Base-by-base conservation (phyloP, 2,888 invertebrate species). In the Pyrrhia umbra region DNA sequence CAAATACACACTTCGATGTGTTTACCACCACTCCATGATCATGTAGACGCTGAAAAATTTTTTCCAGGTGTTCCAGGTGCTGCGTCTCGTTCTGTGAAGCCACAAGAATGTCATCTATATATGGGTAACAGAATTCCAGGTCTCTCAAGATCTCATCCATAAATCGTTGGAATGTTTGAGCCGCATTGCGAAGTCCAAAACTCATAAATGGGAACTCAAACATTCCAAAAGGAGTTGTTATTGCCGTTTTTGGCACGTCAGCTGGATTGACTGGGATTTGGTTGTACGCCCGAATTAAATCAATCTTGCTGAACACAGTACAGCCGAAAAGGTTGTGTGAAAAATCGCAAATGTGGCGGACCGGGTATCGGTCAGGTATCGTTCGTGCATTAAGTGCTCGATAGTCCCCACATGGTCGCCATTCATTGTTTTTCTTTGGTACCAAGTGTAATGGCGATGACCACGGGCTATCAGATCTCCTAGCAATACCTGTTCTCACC, bases 291-390 rank as follows among this genome's bases (percentile, higher is more conserved):
- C 23, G 6, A 5, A 54, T 13, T 15, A 39, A 10, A 6, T 39
- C 51, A 2, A 39, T 39, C 2, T 16, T 39, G 0, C 16, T 25
- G 10, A 51, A 51, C 2, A 39, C 16, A 1, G 10, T 25, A n/a
- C 40, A 52, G 18, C 51, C 51, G 8, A 40, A 15, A 2, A 52
- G 25, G 13, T 25, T 40, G 18, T 52, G 40, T 3, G 51, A 10
- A 13, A 52, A 40, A 8, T 52, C 51, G 2, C 40, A 40, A 1
- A 52, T 42, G 18, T 52, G 51, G 6, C 51, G 16, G 9, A 55
- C 43, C 2, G 54, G 54, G 34, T 55, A 55, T n/a, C 16, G 13
- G 21, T 55, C 54, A 3, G 54, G 43, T 5, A 55, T 34, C 3
- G 49, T 49, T 20, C 49, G 16, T 0, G 49, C 34, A 6, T 49